Evolutionary conservation across 1,140 invertebrate genomes (phyloP).

Genomic region (Thereuonema tuberculata): DNA sequence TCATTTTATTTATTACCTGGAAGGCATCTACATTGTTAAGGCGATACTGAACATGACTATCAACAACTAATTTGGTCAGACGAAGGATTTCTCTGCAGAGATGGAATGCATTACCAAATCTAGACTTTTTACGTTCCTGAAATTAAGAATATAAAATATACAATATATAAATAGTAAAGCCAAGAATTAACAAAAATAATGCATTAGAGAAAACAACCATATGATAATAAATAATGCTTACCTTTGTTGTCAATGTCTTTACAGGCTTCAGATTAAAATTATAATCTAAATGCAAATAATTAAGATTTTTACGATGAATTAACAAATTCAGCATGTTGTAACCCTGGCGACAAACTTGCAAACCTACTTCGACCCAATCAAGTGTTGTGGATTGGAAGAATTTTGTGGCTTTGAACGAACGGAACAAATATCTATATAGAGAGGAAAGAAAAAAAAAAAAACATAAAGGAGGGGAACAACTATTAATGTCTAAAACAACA

Average conservation of each 20-base stretch:
- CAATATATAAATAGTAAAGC: neutral
- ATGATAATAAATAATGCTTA: too few relatives aligned
- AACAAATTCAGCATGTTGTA: slow-evolving; percentile 99
- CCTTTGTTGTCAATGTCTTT: slow-evolving; percentile 95
- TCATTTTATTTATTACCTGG: slow-evolving; percentile 35
- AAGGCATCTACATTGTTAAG: slow-evolving; percentile 99
- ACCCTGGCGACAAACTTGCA: slow-evolving; percentile 92
- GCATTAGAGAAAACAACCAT: too few relatives aligned
- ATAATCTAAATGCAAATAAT: slow-evolving; percentile 98
- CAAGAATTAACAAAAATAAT: neutral
- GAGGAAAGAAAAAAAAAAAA: neutral
- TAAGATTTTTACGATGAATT: slow-evolving; percentile 98
- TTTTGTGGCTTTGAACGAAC: slow-evolving; percentile 98
- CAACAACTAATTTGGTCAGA: slow-evolving; percentile 94
- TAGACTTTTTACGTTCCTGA: slow-evolving; percentile 90
- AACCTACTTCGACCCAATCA: slow-evolving; percentile 98
- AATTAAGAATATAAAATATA: neutral
- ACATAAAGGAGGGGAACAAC: too few relatives aligned
- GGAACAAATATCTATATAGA: slow-evolving; percentile 60
- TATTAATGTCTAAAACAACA: too few relatives aligned
- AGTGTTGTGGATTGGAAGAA: slow-evolving; percentile 99
- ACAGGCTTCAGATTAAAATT: slow-evolving; percentile 99
- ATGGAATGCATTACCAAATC: slow-evolving; percentile 99
- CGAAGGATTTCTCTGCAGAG: slow-evolving; percentile 95
- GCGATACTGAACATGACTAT: slow-evolving; percentile 98